Conservation (phyloP, 2,797 vertebrate genomes). For the Atherinosoma microstoma region DNA sequence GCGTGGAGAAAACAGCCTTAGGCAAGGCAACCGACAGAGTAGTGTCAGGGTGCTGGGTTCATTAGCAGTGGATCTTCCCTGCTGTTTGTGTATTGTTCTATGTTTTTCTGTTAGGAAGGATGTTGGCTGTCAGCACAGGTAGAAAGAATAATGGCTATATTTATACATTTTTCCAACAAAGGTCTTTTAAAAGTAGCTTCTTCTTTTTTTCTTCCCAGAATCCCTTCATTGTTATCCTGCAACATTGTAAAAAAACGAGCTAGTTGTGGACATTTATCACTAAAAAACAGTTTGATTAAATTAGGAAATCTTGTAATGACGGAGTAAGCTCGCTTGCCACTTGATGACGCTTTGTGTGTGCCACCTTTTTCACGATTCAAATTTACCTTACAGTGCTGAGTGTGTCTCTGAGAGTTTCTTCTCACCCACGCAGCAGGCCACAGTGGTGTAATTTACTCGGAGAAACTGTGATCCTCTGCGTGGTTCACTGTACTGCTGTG, state of each 20-base stretch:
- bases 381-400: slow-evolving; percentile 69
- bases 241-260: neutral
- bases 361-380: slow-evolving; percentile 42
- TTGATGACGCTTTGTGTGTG: neutral
- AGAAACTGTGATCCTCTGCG: slow-evolving; percentile 51
- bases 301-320: neutral
- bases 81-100: slow-evolving; percentile 35
- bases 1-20: slow-evolving; percentile 19
- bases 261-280: neutral
- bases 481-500: slow-evolving; percentile 44
- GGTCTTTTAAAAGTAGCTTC: neutral
- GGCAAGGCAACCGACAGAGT: slow-evolving; percentile 32
- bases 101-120: slow-evolving; percentile 10
- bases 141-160: neutral
- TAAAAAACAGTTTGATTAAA: slow-evolving; percentile 6
- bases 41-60: slow-evolving; percentile 41
- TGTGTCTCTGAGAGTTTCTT: slow-evolving; percentile 48
- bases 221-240: neutral
- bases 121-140: slow-evolving; percentile 5
- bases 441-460: slow-evolving; percentile 58
- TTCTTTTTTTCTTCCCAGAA: neutral
- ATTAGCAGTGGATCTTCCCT: slow-evolving; percentile 43
- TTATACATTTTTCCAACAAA: neutral
- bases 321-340: neutral
- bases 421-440: slow-evolving; percentile 36